Conservation (phyloP, 2,888 invertebrate genomes). For the Pseudococcus jackbeardsleyi region DNA sequence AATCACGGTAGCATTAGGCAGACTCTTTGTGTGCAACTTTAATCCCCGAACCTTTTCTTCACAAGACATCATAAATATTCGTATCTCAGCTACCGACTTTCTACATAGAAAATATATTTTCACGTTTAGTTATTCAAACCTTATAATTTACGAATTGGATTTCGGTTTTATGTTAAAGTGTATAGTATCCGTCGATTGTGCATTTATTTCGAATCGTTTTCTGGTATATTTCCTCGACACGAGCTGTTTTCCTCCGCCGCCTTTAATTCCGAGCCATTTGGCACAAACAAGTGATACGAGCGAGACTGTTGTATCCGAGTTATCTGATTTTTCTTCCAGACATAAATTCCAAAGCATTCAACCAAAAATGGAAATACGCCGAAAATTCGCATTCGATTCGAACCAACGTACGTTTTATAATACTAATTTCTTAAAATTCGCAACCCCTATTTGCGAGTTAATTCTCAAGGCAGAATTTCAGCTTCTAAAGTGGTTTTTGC, state of each 20-base stretch:
- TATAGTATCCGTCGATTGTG: conserved; percentile 43
- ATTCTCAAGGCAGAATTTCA: no score
- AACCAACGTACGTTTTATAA: neutral
- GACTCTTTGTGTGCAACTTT: conserved; percentile 60
- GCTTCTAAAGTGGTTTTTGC: no score
- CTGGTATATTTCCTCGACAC: neutral
- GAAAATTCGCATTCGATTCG: neutral
- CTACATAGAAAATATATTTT: conserved; percentile 60
- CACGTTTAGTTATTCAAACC: conserved; percentile 62
- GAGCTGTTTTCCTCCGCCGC: neutral
- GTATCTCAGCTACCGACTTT: conserved; percentile 57
- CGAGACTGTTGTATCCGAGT: no score
- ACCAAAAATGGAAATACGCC: neutral
- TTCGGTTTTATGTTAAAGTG: conserved; percentile 45
- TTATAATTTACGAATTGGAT: conserved; percentile 60
- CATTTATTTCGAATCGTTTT: conserved; percentile 48
- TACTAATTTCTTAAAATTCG: no score
- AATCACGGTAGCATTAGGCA: conserved; percentile 63
- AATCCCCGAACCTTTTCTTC: conserved; percentile 62
- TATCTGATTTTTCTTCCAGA: neutral
- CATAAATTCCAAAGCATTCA: neutral
- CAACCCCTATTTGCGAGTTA: no score
- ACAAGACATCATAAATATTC: conserved; percentile 63
- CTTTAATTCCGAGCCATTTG: conserved; percentile 12
- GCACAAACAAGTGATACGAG: conserved; percentile 13